Evolutionary conservation across 92 coral and sea anemone species (phyloP).

Genomic region (Virgularia gustaviana): DNA sequence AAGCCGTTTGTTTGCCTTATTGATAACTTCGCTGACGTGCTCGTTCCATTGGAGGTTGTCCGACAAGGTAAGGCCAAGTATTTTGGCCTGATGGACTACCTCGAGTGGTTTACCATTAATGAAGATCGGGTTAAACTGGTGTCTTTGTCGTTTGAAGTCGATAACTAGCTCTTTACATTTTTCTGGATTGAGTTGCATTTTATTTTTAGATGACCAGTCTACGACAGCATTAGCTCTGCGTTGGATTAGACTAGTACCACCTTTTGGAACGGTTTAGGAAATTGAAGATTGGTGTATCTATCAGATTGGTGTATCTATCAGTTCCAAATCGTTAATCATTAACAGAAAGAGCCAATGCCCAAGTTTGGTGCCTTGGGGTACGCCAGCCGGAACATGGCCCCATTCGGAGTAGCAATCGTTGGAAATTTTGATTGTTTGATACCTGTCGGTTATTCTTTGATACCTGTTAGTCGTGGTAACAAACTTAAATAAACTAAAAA

Average conservation of each 20-base stretch:
- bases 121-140: slow-evolving; percentile 17
- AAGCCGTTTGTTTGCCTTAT: slow-evolving; percentile 3
- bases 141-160: slow-evolving; percentile 38
- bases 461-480: no score
- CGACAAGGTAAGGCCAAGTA: slow-evolving; percentile 4
- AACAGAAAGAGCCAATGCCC: not conserved
- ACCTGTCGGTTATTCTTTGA: no score
- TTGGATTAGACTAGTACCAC: not conserved
- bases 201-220: slow-evolving; percentile 9
- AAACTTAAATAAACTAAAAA: no score
- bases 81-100: slow-evolving; percentile 5
- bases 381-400: no score
- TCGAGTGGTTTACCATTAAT: slow-evolving; percentile 13
- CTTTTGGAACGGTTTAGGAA: not conserved
- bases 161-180: slow-evolving; percentile 33
- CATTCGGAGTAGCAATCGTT: not conserved
- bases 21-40: slow-evolving; percentile 1
- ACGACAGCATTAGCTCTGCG: slow-evolving; percentile 4
- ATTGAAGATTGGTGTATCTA: not conserved
- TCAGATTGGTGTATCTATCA: not conserved
- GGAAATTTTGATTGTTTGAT: not conserved
- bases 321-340: not conserved
- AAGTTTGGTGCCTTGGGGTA: not conserved
- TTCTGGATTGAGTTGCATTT: slow-evolving; percentile 31
- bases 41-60: slow-evolving; percentile 4